Conservation (phyloP, 1,140 invertebrate species). For the Cydia strobilella region DNA sequence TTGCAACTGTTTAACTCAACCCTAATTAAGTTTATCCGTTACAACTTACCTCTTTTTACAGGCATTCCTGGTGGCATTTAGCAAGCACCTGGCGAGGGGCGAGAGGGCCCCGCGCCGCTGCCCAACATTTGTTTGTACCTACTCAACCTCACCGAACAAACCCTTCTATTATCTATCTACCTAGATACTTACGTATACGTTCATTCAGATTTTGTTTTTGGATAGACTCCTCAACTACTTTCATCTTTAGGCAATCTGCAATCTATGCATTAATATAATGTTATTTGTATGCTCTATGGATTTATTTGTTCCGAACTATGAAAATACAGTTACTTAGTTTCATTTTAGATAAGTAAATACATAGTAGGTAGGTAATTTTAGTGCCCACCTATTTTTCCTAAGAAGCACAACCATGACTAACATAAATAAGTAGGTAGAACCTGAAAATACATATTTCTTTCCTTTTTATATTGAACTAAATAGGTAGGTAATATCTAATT, state of each 20-base stretch:
- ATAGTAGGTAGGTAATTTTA: too few species aligned
- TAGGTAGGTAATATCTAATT: too few species aligned
- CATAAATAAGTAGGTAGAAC: too few species aligned
- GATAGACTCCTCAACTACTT: neutral
- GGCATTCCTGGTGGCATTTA: conserved; percentile 30
- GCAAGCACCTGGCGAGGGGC: conserved; percentile 19
- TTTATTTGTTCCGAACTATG: neutral
- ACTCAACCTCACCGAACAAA: neutral
- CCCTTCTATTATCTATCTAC: neutral
- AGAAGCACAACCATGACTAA: too few species aligned
- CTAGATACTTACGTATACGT: neutral
- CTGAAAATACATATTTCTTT: too few species aligned
- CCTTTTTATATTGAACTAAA: too few species aligned
- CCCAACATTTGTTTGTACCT: neutral
- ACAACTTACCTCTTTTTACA: conserved; percentile 31
- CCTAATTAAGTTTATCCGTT: conserved; percentile 32
- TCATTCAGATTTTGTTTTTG: neutral
- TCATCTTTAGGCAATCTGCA: neutral
- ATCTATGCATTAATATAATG: neutral
- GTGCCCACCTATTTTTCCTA: too few species aligned
- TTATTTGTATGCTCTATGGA: neutral
- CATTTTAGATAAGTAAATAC: neutral
- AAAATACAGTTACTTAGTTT: neutral
- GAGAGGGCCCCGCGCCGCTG: conserved; percentile 1
- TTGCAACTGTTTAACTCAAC: conserved; percentile 27